Evolutionary conservation across 2,797 vertebrate genomes (phyloP).

Genomic region (Bovichtus diacanthus): DNA sequence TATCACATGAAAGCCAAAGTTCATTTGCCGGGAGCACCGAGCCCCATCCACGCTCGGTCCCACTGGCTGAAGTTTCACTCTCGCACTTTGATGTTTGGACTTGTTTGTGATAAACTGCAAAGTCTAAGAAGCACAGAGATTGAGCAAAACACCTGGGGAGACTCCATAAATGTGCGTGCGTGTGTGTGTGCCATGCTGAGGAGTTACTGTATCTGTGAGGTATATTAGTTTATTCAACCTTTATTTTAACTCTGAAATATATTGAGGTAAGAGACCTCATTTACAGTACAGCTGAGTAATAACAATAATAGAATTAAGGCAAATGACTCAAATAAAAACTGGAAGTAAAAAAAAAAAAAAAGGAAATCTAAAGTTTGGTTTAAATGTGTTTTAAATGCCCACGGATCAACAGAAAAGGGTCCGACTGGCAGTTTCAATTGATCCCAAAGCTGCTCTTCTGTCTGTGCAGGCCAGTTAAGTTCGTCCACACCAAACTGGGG

Average conservation of each 20-base stretch:
- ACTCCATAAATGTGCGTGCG: neutral
- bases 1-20: slow-evolving; percentile 50
- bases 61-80: slow-evolving; percentile 26
- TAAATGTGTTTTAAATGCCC: too few species aligned
- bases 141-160: slow-evolving; percentile 20
- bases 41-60: neutral
- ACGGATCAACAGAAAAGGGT: neutral
- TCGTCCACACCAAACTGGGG: neutral
- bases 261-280: too few species aligned
- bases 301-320: too few species aligned
- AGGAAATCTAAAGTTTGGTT: too few species aligned
- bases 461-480: too few species aligned
- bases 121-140: slow-evolving; percentile 33
- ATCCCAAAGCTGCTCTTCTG: neutral
- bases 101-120: slow-evolving; percentile 45
- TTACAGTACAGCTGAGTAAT: too few species aligned
- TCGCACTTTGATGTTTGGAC: slow-evolving; percentile 58
- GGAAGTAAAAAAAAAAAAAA: too few species aligned
- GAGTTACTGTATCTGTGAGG: neutral
- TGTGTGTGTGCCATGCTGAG: neutral
- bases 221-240: neutral
- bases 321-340: too few species aligned
- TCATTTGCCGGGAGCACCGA: slow-evolving; percentile 13
- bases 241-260: too few species aligned
- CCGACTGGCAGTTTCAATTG: neutral